phyloP scores from a whole-genome alignment of 1,140 invertebrate species.

The Rhopalosiphum padi region DNA sequence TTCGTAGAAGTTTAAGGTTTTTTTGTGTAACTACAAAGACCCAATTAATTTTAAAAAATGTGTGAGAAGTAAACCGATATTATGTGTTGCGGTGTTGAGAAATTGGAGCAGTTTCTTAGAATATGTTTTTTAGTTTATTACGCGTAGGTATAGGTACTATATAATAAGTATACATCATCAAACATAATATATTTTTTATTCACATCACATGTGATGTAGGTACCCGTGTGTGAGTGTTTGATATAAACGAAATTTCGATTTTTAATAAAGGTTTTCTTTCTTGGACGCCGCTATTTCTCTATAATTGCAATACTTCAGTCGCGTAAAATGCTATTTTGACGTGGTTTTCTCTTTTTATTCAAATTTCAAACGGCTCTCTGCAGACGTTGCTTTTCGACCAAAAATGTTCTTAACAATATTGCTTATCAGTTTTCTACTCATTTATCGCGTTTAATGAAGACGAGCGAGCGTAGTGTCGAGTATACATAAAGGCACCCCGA shows the following conservation, averaged over 20 bases:
- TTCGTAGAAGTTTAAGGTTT: constrained; percentile 29
- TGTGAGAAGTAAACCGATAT: constrained; percentile 39
- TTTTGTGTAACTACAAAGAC: constrained; percentile 28
- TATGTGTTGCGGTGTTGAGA: constrained; percentile 10
- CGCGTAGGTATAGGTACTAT: neutral
- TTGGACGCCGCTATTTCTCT: neutral
- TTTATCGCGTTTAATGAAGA: neutral
- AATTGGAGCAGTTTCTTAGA: neutral
- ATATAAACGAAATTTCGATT: neutral
- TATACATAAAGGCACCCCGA: no score
- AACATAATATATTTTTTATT: constrained; percentile 2
- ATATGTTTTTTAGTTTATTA: neutral
- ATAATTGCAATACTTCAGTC: neutral
- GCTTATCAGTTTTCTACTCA: neutral
- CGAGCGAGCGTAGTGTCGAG: neutral
- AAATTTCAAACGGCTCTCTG: neutral
- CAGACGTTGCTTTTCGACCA: neutral
- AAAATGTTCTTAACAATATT: neutral
- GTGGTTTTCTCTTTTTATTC: neutral
- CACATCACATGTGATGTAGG: neutral
- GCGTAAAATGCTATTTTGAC: neutral
- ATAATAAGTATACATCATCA: neutral
- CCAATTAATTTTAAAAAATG: constrained; percentile 29
- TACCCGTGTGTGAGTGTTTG: neutral
- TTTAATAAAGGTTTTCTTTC: neutral